phyloP scores from a whole-genome alignment of 2,113 vertebrate genomes.

The Mirounga angustirostris region DNA sequence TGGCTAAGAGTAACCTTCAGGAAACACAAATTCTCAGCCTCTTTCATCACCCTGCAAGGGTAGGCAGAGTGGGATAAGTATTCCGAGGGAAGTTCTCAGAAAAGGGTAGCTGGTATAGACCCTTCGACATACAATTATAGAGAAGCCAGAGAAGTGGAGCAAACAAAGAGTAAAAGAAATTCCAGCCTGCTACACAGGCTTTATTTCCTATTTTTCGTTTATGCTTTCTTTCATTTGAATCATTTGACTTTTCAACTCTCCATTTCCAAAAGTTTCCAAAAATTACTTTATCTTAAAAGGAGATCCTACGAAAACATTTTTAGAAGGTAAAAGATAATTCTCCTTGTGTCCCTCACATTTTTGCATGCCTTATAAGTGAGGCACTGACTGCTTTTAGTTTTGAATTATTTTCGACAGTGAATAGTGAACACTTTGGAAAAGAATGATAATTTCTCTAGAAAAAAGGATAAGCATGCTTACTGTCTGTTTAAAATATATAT shows the following conservation, averaged over 20 bases:
- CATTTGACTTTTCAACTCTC: neutral
- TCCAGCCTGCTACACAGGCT: neutral
- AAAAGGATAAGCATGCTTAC: neutral
- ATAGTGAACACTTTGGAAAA: neutral
- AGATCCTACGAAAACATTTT: neutral
- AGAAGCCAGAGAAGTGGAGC: neutral
- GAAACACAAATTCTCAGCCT: neutral
- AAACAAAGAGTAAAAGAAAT: neutral
- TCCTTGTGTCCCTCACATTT: neutral
- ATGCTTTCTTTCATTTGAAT: neutral
- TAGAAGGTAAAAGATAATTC: neutral
- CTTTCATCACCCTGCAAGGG: neutral
- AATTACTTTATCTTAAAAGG: neutral
- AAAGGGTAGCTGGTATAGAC: neutral
- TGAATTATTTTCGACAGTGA: neutral
- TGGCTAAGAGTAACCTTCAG: neutral
- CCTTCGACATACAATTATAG: neutral
- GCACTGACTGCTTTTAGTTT: neutral
- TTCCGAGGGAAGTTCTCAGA: neutral
- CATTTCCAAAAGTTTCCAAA: neutral
- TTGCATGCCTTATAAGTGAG: neutral
- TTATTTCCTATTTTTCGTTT: neutral
- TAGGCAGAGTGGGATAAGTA: too few relatives aligned
- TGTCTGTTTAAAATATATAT: neutral
- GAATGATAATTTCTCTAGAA: neutral